Evolutionary conservation across 1,140 invertebrate genomes (phyloP), one percentile per base, ranked within the genome.

Genomic region (Cepaea nemoralis): DNA sequence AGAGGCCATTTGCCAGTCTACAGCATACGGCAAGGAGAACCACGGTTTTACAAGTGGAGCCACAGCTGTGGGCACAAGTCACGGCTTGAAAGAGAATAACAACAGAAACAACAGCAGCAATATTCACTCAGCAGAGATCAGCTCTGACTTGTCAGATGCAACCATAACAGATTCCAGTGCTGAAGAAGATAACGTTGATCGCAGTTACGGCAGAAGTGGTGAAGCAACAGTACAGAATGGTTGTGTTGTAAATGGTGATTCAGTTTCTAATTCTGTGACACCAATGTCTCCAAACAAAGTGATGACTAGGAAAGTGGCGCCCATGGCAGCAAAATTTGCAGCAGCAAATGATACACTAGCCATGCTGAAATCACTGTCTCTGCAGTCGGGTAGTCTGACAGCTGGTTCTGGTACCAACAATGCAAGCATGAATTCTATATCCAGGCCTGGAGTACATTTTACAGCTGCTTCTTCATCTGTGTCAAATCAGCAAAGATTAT

Each of bases 151-250:
- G 27, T 66, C 75, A 22, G 75, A 77, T 39, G 55, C 40, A 22
- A 77, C 75, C 0, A 16, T 77, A 16, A 77, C 75, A 63, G 75
- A 66, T 63, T 77, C 75, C 1, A 63, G 45, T 78, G 81, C 77
- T 76, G 75, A 84, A 40, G 83, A 85, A 33, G 45, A 77, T 83
- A 81, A 83, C 66, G 81, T 80, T 12, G 59, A 63, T 16, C 19
- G n/a, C n/a, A 24, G 50, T 19, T 55, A 2, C n/a, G 22, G 50
- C 50, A 27, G 27, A 31, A 63, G 3, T 31, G 59, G 59, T 27
- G 37, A 39, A 10, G 1, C 69, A 14, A 5, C 37, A 8, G 12
- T 10, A 40, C 2, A 3, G 24, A 39, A 71, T 37, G 37, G 37
- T 2, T 2, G 39, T 39, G 31, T 31, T 31, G 27, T 3, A 31